A percentile compares a stretch with the other conserved stretches of the same genome.
phyloP scores from a whole-genome alignment of 2,797 vertebrate genomes.

The Apogon hyalosoma region DNA sequence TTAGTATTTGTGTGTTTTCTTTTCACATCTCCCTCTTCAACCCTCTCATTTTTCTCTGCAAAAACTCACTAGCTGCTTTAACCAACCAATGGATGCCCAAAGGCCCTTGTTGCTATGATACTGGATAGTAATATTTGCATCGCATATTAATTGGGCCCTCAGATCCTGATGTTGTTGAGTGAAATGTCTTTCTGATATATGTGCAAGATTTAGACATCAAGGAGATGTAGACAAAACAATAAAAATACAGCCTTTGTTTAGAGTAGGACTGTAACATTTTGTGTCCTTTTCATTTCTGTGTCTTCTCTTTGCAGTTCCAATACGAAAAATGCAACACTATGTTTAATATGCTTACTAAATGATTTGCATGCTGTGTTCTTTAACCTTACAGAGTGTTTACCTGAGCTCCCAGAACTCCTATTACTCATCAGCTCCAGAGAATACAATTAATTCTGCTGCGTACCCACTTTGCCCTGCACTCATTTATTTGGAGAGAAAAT shows the following conservation, averaged over 20 bases:
- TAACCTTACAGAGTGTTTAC: conserved; percentile 54
- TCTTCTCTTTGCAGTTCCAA: conserved; percentile 27
- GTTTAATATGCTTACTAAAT: conserved; percentile 18
- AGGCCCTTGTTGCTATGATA: conserved; percentile 84
- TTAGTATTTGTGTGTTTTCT: conserved; percentile 16
- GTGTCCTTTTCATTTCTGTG: conserved; percentile 14
- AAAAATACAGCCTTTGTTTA: conserved; percentile 11
- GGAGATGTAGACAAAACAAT: conserved; percentile 25
- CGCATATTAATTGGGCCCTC: conserved; percentile 79
- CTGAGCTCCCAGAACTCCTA: conserved; percentile 42
- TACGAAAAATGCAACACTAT: background rate
- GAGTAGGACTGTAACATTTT: background rate
- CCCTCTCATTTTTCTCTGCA: conserved; percentile 42
- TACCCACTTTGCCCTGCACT: conserved; percentile 16
- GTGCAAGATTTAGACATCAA: conserved; percentile 50
- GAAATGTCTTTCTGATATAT: conserved; percentile 65
- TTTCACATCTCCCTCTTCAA: conserved; percentile 31
- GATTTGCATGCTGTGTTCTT: conserved; percentile 46
- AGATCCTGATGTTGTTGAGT: conserved; percentile 48
- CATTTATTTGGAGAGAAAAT: conserved; percentile 33
- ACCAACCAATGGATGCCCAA: conserved; percentile 51
- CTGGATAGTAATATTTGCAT: conserved; percentile 79
- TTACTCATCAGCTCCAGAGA: conserved; percentile 51
- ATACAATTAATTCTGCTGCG: conserved; percentile 23
- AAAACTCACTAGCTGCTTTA: conserved; percentile 53